These are phyloP conservation scores for Crocodylus rhombifer DNA, from an alignment of 2,797 vertebrate species.

Conservation along the genomic window DNA sequence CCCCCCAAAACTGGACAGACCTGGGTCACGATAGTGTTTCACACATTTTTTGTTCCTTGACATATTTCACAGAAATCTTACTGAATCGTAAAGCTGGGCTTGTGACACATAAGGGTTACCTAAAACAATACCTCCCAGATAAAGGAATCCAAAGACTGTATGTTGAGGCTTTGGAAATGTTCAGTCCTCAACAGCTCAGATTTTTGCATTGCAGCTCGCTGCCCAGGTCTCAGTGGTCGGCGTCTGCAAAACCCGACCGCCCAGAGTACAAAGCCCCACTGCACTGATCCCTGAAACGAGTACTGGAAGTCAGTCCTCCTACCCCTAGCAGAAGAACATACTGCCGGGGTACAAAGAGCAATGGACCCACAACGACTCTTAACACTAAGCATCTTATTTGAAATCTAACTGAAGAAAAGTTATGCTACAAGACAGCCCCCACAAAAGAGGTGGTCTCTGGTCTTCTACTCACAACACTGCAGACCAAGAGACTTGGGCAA, in stretches of 20 bases:
- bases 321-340: background rate
- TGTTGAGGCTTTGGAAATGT: background rate
- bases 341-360: background rate
- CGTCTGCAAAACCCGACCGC: background rate
- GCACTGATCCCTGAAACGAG: background rate
- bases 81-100: background rate
- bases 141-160: background rate
- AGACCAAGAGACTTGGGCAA: background rate
- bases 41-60: background rate
- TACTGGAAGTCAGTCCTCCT: background rate
- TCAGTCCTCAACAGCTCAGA: accelerated
- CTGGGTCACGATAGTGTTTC: background rate
- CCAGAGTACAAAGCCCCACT: background rate
- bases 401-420: background rate
- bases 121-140: background rate
- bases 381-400: background rate
- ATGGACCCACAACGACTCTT: background rate
- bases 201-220: background rate
- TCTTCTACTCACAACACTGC: background rate
- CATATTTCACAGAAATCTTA: background rate
- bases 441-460: background rate
- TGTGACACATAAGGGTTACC: background rate
- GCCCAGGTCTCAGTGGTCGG: background rate
- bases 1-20: background rate
- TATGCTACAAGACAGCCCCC: background rate